Conservation (phyloP, 2,113 vertebrate genomes). For the Arvicanthis niloticus region DNA sequence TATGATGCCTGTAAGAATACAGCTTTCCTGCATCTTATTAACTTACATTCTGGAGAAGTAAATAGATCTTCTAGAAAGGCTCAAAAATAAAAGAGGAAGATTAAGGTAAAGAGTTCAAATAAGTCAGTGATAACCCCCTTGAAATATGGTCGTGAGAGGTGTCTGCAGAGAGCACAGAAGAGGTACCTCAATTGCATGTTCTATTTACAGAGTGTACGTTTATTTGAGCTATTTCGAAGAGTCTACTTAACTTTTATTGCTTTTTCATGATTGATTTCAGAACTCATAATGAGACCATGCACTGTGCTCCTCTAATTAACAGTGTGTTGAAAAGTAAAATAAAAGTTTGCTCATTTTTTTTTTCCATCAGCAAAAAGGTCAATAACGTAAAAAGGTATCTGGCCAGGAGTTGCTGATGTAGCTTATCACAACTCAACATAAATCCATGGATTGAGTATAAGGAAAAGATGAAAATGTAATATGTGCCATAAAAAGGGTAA, state of each 20-base stretch:
- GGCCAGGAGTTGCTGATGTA: not conserved
- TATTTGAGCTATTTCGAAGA: slow-evolving; percentile 6
- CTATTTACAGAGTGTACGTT: not conserved
- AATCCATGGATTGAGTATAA: not conserved
- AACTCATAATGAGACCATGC: slow-evolving; percentile 11
- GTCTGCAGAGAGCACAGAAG: not conserved
- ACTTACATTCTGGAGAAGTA: not conserved
- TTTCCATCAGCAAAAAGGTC: slow-evolving; percentile 26
- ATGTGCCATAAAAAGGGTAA: not conserved
- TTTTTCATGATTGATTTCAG: not conserved
- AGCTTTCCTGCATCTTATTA: not conserved
- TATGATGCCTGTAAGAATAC: not conserved
- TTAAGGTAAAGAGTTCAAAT: not conserved
- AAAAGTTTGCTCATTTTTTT: slow-evolving; percentile 39
- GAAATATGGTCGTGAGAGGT: not conserved
- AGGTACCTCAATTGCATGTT: not conserved
- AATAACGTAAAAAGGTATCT: slow-evolving; percentile 13
- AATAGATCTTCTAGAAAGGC: not conserved
- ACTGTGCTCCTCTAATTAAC: slow-evolving; percentile 23
- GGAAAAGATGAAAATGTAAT: not conserved
- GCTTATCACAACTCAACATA: not conserved
- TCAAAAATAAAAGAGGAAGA: not conserved
- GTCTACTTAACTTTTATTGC: not conserved
- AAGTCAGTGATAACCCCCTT: not conserved
- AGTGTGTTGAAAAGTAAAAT: not conserved